These are phyloP conservation scores for Dicerorhinus sumatrensis DNA, from an alignment of 2,113 vertebrate species.

Conservation along the genomic window DNA sequence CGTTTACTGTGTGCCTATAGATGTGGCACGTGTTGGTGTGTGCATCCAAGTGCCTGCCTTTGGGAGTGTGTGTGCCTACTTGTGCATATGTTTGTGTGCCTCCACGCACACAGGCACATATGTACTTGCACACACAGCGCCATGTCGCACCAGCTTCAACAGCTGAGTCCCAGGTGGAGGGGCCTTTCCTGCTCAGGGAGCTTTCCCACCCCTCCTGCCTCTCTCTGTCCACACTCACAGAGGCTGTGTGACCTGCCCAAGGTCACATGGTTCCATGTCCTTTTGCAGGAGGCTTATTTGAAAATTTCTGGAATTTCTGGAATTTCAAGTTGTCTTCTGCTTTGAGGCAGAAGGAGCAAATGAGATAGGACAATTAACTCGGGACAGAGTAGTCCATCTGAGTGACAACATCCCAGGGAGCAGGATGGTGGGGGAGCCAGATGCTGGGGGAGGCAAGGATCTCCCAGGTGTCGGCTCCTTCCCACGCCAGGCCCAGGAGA, in stretches of 20 bases:
- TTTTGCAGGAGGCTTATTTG: background rate
- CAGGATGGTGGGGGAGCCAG: too few species aligned
- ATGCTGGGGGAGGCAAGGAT: too few species aligned
- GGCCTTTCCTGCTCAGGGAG: too few species aligned
- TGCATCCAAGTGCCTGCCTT: background rate
- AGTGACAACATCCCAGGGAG: background rate
- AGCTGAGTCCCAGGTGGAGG: too few species aligned
- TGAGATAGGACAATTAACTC: background rate
- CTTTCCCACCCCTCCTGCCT: background rate
- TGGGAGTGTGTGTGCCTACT: background rate
- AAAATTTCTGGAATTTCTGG: constrained; percentile 12
- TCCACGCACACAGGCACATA: rapidly evolving
- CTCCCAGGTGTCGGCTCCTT: background rate
- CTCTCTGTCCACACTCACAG: background rate
- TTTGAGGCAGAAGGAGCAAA: background rate
- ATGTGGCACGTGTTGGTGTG: background rate
- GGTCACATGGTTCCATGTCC: background rate
- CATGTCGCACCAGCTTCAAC: background rate
- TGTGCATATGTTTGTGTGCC: background rate
- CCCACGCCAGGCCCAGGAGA: rapidly evolving
- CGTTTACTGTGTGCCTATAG: rapidly evolving
- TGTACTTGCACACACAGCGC: background rate
- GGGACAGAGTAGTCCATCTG: background rate
- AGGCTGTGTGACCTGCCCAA: background rate
- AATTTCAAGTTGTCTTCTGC: background rate